Base-by-base conservation (phyloP, 2,888 invertebrate species). In the Gymnosoma rotundatum region DNA sequence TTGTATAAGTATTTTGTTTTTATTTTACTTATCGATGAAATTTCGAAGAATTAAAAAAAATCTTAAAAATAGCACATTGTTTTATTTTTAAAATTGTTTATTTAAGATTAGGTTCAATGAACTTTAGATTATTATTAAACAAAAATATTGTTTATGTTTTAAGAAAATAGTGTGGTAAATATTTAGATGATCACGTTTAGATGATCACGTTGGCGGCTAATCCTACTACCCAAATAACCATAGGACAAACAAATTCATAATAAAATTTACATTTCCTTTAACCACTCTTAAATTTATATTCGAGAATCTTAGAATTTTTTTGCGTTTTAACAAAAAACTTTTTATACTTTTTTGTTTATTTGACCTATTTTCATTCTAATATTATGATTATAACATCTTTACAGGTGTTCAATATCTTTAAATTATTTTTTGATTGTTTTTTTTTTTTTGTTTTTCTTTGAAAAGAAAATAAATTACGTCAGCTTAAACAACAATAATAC, bases 71-170 rank as follows among this genome's bases (percentile, higher is more conserved):
- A 56, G 25, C n/a, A 58, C 36, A 38, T 16, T 64, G 38, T 42
- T 60, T 42, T 66, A 79, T 72, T 79, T 79, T 58, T 56, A 48
- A 64, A 79, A 38, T 54, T 21, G 1, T 72, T 58, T 58, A 72
- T n/a, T 67, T 20, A 36, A 50, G 50, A 72, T 66, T 66, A 66
- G 54, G 78, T 72, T 79, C 78, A 79, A 79, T 72, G 72, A 42
- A 72, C 78, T 58, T 14, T 54, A 58, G n/a, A 52, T 60, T 21
- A 45, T 58, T 56, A 50, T 8, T n/a, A 60, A 67, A 38, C 20
- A 48, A 48, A 20, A 42, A 14, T 8, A 32, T 54, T 64, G 64
- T 64, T 45, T 64, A 63, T 18, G 38, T 52, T 38, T 52, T 67
- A 16, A 52, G 3, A 38, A 66, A 20, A 52, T 16, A 38, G 52